These are phyloP conservation scores for Aporophyla nigra DNA, from an alignment of 2,888 invertebrate species.

Conservation along the genomic window DNA sequence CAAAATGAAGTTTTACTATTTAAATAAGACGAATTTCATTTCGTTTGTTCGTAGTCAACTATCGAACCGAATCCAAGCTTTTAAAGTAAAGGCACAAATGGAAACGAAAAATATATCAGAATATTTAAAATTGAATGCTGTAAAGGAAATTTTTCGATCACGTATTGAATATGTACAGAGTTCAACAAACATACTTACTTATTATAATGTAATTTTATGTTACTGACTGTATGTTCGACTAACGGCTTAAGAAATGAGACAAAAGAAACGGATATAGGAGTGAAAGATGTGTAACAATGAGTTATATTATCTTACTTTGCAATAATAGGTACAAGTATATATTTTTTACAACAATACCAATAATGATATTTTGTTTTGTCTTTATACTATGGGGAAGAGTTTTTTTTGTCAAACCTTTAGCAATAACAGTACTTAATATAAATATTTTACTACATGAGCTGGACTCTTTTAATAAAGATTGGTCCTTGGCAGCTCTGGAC, in stretches of 20 bases:
- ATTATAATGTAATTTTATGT: constrained; percentile 12
- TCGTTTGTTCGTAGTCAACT: not conserved
- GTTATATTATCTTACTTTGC: not conserved
- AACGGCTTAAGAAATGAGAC: not conserved
- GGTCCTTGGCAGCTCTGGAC: no score
- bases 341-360: no score
- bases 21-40: constrained; percentile 1
- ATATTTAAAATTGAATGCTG: constrained; percentile 25
- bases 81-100: constrained; percentile 19
- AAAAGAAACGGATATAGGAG: not conserved
- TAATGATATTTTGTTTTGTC: no score
- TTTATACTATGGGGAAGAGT: no score
- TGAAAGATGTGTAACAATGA: not conserved
- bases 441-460: no score
- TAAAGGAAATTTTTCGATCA: constrained; percentile 10
- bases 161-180: constrained; percentile 15
- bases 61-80: constrained; percentile 1
- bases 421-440: no score
- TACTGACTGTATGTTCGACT: not conserved
- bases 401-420: no score
- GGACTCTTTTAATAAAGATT: no score
- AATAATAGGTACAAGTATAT: no score
- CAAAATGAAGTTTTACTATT: not conserved
- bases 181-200: constrained; percentile 17
- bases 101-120: constrained; percentile 10